These are phyloP conservation scores for Ptyas mucosa DNA, from an alignment of 2,113 vertebrate genomes.

Conservation along the genomic window DNA sequence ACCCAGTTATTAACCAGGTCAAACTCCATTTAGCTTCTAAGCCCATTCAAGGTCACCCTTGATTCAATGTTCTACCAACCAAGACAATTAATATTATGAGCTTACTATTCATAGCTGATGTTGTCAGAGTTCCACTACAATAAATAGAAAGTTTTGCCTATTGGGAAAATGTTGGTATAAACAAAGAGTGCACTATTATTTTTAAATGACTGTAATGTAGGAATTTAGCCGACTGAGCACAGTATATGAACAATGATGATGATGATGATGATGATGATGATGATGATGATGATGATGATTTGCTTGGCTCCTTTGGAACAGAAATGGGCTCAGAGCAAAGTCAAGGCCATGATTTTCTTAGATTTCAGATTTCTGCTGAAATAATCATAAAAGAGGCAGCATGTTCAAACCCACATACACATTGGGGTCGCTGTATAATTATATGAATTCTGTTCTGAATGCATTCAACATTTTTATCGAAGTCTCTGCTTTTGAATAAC, in stretches of 20 bases:
- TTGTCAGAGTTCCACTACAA: slow-evolving; percentile 42
- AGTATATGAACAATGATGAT: slow-evolving; percentile 52
- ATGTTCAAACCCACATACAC: slow-evolving; percentile 49
- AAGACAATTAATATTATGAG: slow-evolving; percentile 32
- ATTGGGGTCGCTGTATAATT: slow-evolving; percentile 54
- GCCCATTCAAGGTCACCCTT: background rate
- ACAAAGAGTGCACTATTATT: slow-evolving; percentile 40
- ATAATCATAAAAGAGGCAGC: slow-evolving; percentile 64
- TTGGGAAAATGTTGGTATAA: slow-evolving; percentile 42
- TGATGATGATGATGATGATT: background rate
- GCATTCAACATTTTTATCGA: slow-evolving; percentile 52
- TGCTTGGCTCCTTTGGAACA: slow-evolving; percentile 63
- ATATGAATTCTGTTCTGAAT: slow-evolving; percentile 52
- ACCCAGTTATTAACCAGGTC: background rate
- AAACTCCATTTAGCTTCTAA: background rate
- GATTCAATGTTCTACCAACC: background rate
- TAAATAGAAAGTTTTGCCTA: slow-evolving; percentile 18
- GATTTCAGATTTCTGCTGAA: slow-evolving; percentile 62
- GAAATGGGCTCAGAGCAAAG: slow-evolving; percentile 58
- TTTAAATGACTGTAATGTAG: slow-evolving; percentile 45
- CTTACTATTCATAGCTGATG: slow-evolving; percentile 26
- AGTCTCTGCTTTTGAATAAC: slow-evolving; percentile 45
- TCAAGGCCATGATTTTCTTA: slow-evolving; percentile 61
- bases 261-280: too few species aligned
- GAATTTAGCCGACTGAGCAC: slow-evolving; percentile 65